Base-by-base conservation (phyloP, 2,888 invertebrate species). In the Dioctria linearis region DNA sequence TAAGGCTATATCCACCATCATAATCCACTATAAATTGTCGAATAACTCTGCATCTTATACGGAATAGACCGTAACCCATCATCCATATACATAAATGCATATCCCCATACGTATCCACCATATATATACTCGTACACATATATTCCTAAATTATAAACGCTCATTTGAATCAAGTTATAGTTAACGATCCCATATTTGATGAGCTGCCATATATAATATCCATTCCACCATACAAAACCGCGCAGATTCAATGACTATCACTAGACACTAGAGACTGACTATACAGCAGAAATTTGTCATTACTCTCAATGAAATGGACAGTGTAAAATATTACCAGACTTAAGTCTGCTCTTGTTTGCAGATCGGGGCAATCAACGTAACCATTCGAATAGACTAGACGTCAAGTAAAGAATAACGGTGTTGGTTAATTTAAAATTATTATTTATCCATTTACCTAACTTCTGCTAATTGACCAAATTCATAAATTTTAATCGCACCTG, bases 401-500 rank as follows among this genome's bases (percentile, higher is more conserved):
- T 61, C 61, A 61, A 25, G 61, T 25, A 1, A 25, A 61, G 61
- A 39, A 61, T 61, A 25, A 37, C 39, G 37, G 25, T 25, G 25
- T 25, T 25, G 25, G 25, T 25, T 61, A 61, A 61, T 61, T 25
- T 61, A 6, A 11, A 61, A 39, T 61, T 61, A 25, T 25, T 25
- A 61, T 61, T 61, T 61, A 61, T 61, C 61, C 37, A 39, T 61
- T 39, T 51, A 25, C 8, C 11, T 6, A 25, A 39, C 61, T 61
- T 25, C 11, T 11, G 61, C 61, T 61, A 61, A 61, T 61, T 61
- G 61, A 25, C 11, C 61, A 61, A 61, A 61, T 61, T 61, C 61
- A 61, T 61, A 61, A 61, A 61, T 61, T 59, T 61, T 61, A 61
- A 61, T 61, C 61, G 61, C 61, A 61, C 61, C 39, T 61, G 61